Evolutionary conservation across 1,140 invertebrate species (phyloP).

Genomic region (Lasioglossum baleicum): DNA sequence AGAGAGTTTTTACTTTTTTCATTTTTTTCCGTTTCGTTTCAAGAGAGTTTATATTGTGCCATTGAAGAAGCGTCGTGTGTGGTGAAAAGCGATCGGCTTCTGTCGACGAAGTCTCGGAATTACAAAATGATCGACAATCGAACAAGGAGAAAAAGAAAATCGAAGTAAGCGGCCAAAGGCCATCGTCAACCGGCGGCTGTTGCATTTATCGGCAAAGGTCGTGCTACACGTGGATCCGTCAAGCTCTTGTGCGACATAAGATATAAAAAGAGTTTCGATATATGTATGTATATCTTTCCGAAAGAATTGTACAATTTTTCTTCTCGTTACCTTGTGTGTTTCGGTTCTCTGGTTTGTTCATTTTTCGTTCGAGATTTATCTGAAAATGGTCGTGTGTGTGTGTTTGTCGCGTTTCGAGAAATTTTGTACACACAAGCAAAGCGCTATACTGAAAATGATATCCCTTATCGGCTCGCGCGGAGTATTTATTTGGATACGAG

Average conservation of each 20-base stretch:
- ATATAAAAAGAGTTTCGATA: conserved; percentile 2
- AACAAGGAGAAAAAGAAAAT: not conserved
- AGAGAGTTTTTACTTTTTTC: not conserved
- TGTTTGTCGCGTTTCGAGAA: not conserved
- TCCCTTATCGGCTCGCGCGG: not conserved
- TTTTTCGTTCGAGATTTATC: not conserved
- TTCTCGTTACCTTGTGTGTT: not conserved
- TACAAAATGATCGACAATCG: not conserved
- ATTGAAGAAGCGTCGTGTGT: no score
- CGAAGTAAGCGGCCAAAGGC: not conserved
- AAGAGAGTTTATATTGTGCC: no score
- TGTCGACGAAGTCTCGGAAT: not conserved
- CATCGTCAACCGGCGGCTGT: not conserved
- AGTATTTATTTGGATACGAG: not conserved
- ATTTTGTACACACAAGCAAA: not conserved
- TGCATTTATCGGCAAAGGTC: not conserved
- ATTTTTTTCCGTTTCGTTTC: no score
- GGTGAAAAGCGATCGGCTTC: not conserved
- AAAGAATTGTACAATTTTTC: not conserved
- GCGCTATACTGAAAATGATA: not conserved
- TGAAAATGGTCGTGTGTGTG: no score
- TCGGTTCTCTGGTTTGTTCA: not conserved
- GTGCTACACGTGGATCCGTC: not conserved
- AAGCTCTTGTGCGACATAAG: conserved; percentile 5
- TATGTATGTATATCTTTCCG: not conserved